Conservation (phyloP, 2,888 invertebrate species). For the Drosophila kambysellisi region DNA sequence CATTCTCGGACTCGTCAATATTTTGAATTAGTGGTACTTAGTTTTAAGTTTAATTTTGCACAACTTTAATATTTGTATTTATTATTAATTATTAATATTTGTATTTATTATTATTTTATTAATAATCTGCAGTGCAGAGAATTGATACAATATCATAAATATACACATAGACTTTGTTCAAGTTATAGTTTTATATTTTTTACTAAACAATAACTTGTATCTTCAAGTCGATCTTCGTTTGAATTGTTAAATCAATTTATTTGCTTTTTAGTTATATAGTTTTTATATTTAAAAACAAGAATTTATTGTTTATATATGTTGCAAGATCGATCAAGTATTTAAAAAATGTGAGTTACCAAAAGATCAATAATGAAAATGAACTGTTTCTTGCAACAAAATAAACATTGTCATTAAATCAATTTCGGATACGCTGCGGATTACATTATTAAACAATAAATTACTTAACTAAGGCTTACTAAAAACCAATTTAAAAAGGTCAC, state of each 20-base stretch:
- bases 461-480: fast-evolving
- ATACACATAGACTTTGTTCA: background rate
- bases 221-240: background rate
- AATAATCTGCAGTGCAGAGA: too few species aligned
- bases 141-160: background rate
- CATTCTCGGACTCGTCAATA: background rate
- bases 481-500: background rate
- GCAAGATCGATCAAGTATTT: background rate
- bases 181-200: background rate
- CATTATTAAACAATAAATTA: background rate
- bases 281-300: background rate
- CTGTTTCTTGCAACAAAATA: background rate
- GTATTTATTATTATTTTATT: background rate
- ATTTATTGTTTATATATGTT: background rate
- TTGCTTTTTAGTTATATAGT: too few species aligned
- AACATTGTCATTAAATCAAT: background rate
- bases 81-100: too few species aligned
- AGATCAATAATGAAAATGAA: background rate
- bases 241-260: background rate
- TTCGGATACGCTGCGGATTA: background rate
- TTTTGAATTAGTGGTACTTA: background rate
- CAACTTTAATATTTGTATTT: background rate
- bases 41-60: background rate
- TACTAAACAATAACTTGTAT: background rate
- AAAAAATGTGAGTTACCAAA: background rate